Conservation (phyloP, 2,797 vertebrate genomes). For the Paguma larvata region DNA sequence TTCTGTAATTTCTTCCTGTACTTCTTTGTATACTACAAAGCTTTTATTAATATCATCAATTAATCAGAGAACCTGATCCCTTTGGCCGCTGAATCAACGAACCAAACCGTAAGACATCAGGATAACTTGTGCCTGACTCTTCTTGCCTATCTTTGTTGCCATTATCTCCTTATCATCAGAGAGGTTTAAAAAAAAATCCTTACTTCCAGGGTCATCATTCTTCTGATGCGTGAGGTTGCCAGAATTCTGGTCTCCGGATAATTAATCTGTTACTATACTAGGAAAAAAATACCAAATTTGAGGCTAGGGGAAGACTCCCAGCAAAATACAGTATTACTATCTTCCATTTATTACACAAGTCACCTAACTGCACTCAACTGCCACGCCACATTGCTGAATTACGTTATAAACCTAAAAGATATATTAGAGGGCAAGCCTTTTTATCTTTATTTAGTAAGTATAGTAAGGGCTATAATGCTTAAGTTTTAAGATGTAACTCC, state of each 20-base stretch:
- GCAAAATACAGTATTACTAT: not conserved
- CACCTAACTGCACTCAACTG: not conserved
- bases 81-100: not conserved
- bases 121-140: constrained; percentile 18
- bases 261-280: constrained; percentile 65
- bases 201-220: constrained; percentile 55
- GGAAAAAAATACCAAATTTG: constrained; percentile 42
- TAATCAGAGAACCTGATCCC: not conserved
- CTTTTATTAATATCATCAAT: constrained; percentile 9
- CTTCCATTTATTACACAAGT: constrained; percentile 15
- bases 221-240: constrained; percentile 29
- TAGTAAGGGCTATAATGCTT: too few species aligned
- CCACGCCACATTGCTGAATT: not conserved
- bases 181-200: constrained; percentile 43
- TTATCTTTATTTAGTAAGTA: not conserved
- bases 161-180: constrained; percentile 56
- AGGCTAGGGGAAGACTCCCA: constrained; percentile 11
- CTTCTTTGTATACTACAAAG: not conserved
- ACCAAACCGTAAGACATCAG: not conserved
- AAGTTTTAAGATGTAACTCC: constrained; percentile 4
- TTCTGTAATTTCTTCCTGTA: not conserved
- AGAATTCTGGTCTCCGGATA: constrained; percentile 62
- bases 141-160: not conserved
- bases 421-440: not conserved
- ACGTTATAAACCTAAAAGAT: not conserved